Conservation (phyloP, 2,797 vertebrate species). For the Chromis chromis region DNA sequence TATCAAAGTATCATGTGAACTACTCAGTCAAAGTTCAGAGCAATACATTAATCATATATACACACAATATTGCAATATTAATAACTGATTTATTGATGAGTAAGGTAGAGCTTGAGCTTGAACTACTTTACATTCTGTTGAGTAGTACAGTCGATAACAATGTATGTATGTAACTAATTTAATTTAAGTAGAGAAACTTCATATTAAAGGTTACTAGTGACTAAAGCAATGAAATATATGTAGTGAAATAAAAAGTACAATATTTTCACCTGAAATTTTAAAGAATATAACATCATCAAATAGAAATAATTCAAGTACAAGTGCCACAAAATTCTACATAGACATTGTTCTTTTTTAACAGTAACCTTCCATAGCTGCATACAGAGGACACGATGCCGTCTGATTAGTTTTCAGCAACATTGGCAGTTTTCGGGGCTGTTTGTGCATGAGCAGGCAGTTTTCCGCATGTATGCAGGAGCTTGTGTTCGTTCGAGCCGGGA, state of each 20-base stretch:
- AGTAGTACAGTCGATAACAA: neutral
- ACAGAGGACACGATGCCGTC: neutral
- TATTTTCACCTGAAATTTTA: neutral
- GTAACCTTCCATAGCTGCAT: neutral
- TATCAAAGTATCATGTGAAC: neutral
- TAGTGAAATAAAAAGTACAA: neutral
- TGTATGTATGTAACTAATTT: neutral
- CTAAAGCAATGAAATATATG: neutral
- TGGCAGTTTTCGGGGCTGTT: conserved; percentile 44
- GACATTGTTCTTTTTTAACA: neutral
- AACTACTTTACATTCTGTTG: neutral
- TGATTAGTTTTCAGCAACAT: conserved; percentile 41
- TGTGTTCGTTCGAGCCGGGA: conserved; percentile 47
- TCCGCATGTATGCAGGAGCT: conserved; percentile 56
- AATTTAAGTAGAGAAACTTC: too few species aligned
- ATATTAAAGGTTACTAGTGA: neutral
- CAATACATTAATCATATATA: too few species aligned
- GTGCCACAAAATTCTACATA: neutral
- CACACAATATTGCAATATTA: neutral
- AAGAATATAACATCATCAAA: neutral
- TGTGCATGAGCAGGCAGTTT: conserved; percentile 62
- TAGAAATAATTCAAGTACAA: neutral
- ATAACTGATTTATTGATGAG: neutral
- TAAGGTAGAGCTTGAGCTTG: neutral
- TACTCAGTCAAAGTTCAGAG: neutral